These are phyloP conservation scores for Periophthalmus magnuspinnatus DNA, from an alignment of 2,797 vertebrate species.

Conservation along the genomic window DNA sequence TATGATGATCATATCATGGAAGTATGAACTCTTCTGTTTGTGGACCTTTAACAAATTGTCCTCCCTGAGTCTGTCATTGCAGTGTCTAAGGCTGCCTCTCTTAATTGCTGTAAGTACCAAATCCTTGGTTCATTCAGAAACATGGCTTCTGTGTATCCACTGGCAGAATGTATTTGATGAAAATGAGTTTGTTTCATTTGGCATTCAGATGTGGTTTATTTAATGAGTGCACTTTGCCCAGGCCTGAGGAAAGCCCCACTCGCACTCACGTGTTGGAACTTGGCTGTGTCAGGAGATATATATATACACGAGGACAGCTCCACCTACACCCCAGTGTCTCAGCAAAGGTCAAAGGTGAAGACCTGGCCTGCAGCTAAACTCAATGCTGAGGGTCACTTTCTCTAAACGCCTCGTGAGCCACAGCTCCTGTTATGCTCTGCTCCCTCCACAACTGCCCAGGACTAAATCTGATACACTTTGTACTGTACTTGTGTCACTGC, in stretches of 20 bases:
- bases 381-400: conserved; percentile 21
- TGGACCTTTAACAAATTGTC: neutral
- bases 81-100: conserved; percentile 13
- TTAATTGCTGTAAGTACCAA: conserved; percentile 49
- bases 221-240: conserved; percentile 33
- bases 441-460: conserved; percentile 15
- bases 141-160: conserved; percentile 36
- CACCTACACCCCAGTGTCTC: conserved; percentile 41
- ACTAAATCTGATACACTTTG: conserved; percentile 18
- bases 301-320: conserved; percentile 23
- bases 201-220: conserved; percentile 30
- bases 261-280: conserved; percentile 51
- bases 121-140: conserved; percentile 50
- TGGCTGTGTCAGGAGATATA: conserved; percentile 32
- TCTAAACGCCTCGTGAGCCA: conserved; percentile 11
- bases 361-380: conserved; percentile 45
- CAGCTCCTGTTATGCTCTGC: conserved; percentile 5
- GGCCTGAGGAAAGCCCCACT: conserved; percentile 47
- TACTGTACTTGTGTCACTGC: conserved; percentile 12
- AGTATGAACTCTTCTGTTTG: neutral
- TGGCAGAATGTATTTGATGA: conserved; percentile 39
- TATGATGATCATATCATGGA: too few relatives aligned
- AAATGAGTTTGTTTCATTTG: conserved; percentile 58
- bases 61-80: conserved; percentile 16
- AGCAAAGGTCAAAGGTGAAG: conserved; percentile 60